Evolutionary conservation across 2,888 invertebrate species (phyloP).

Genomic region (Abscondita cerata): DNA sequence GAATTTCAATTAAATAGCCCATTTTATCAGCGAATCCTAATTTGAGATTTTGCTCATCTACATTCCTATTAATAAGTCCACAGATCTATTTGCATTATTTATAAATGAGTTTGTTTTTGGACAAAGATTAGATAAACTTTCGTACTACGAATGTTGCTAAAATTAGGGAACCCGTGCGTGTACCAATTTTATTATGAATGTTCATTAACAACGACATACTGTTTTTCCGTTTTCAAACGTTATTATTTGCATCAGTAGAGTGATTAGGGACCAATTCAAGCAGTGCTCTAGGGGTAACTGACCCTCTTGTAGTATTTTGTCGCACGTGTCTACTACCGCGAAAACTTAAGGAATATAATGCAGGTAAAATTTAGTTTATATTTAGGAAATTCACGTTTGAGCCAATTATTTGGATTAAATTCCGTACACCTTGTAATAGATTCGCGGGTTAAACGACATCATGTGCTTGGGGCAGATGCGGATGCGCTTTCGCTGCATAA

Average conservation of each 20-base stretch:
- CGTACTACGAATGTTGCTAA: neutral
- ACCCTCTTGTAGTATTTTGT: constrained; percentile 30
- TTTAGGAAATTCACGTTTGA: constrained; percentile 14
- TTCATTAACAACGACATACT: constrained; percentile 7
- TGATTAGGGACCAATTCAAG: constrained; percentile 32
- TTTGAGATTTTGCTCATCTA: neutral
- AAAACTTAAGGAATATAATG: constrained; percentile 21
- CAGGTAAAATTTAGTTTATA: constrained; percentile 13
- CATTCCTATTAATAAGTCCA: neutral
- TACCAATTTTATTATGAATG: constrained; percentile 3
- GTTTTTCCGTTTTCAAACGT: constrained; percentile 32
- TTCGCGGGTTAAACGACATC: constrained; percentile 41
- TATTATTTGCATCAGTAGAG: constrained; percentile 29
- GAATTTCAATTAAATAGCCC: no score
- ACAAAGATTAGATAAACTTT: neutral
- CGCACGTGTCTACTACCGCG: constrained; percentile 31
- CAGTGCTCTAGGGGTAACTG: constrained; percentile 31
- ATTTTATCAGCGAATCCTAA: neutral
- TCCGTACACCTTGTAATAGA: constrained; percentile 30
- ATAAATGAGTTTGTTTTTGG: neutral
- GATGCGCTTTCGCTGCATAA: constrained; percentile 43
- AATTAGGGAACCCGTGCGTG: constrained; percentile 6
- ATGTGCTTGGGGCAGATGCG: constrained; percentile 43
- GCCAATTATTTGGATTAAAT: constrained; percentile 31
- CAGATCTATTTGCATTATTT: neutral